A percentile compares a stretch with the other conserved stretches of the same genome.
These are phyloP conservation scores for Chrysochloris asiatica DNA, from an alignment of 2,113 vertebrate genomes.

Conservation along the genomic window DNA sequence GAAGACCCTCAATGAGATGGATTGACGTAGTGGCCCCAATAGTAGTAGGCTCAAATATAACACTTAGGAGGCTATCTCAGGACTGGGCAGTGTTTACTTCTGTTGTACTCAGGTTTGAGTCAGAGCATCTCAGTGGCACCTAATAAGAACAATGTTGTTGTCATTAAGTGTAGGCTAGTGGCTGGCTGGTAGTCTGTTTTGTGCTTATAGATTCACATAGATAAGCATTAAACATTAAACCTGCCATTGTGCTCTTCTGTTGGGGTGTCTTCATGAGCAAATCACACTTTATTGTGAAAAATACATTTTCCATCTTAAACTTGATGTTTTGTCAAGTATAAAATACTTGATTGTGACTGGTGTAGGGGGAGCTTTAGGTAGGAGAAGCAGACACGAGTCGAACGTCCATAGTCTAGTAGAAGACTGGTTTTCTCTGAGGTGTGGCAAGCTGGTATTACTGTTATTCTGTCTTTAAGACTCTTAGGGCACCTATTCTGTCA, in stretches of 20 bases:
- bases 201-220: neutral
- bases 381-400: neutral
- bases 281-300: conserved; percentile 25
- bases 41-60: no score
- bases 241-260: neutral
- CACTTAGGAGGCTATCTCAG: no score
- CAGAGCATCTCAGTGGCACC: no score
- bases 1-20: no score
- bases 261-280: neutral
- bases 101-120: no score
- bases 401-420: conserved; percentile 11
- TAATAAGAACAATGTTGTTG: no score
- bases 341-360: no score
- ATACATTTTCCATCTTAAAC: neutral
- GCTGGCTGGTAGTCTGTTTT: neutral
- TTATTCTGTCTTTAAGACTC: neutral
- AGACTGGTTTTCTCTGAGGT: neutral
- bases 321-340: conserved; percentile 12
- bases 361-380: neutral
- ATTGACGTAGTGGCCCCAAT: no score
- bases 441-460: neutral
- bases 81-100: no score
- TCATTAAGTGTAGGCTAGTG: no score
- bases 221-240: neutral
- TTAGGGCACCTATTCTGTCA: conserved; percentile 1